Base-by-base conservation (phyloP, 2,113 vertebrate genomes). In the Oostethus manadensis region DNA sequence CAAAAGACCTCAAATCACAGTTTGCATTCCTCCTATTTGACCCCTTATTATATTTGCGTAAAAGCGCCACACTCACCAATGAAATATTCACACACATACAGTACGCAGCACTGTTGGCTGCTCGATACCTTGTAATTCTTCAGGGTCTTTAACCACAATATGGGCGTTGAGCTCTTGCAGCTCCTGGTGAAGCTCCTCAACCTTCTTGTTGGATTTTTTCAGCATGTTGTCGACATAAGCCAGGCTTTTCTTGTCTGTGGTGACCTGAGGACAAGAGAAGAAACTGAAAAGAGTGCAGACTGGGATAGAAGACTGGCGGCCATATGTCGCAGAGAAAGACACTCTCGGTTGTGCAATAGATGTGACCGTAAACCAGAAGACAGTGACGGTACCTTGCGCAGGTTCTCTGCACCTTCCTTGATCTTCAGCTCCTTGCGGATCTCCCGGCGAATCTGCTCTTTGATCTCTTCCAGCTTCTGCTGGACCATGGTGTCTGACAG, bases 391-490 rank as follows among this genome's bases (percentile, higher is more conserved):
- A 88, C 86, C 84, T 92, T 98, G 63, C 95, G 92, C 70, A 99
- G 90, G 86, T 99, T 99, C 88, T 99, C 96, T 1, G 96, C 93
- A 63, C 97, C 97, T 80, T 98, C 97, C 87, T 99, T 99, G 82
- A 98, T 99, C 90, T 99, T 99, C 77, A 99, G 91, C 90, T 99
- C 97, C 76, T 98, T 99, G 76, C 96, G 94, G 88, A 99, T 99
- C 92, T 99, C 97, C 18, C 94, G 89, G 64, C 95, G 96, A 79
- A 99, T 99, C 89, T 93, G 93, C 86, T 99, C 97, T 78, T 98
- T 97, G 79, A 93, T 79, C 89, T 99, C 96, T 55, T 99, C 96
- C 88, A 99, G 88, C 79, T 93, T 95, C 88, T 98, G 95, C 80
- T 99, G 97, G 74, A 98, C 93, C 90, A 92, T 88, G 22, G 93